These are phyloP conservation scores for Crotalus tigris DNA, from an alignment of 2,113 vertebrate species.

Conservation along the genomic window DNA sequence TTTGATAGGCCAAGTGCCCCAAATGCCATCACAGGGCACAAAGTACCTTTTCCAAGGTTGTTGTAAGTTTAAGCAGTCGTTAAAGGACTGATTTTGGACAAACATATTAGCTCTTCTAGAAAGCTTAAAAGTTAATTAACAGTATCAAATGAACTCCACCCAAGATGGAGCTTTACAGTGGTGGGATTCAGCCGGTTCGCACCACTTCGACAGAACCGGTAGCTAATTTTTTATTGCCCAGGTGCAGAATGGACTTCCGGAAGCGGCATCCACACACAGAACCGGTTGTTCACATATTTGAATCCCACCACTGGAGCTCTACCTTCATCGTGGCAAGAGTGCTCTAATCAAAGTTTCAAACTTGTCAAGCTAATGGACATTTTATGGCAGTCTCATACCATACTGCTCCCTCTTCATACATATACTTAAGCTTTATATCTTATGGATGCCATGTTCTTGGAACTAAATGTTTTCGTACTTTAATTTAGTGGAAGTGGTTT, in stretches of 20 bases:
- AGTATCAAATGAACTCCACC: background rate
- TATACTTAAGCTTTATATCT: background rate
- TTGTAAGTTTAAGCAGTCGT: background rate
- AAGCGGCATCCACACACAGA: no score
- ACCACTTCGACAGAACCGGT: no score
- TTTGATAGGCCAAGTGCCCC: background rate
- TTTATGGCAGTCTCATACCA: background rate
- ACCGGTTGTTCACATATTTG: no score
- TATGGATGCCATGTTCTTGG: background rate
- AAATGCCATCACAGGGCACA: background rate
- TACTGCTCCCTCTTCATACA: background rate
- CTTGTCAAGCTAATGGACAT: background rate
- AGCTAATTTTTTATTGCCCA: no score
- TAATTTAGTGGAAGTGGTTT: background rate
- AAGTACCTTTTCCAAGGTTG: background rate
- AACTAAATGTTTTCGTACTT: background rate
- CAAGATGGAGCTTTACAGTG: background rate
- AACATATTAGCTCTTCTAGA: background rate
- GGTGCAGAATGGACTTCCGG: no score
- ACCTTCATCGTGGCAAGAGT: background rate
- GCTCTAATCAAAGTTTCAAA: background rate
- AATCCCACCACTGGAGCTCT: background rate
- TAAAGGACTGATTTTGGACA: no score
- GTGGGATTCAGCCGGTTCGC: no score
- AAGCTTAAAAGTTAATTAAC: background rate